phyloP scores from a whole-genome alignment of 2,888 invertebrate species.

The Cataglyphis rosenhaueri region DNA sequence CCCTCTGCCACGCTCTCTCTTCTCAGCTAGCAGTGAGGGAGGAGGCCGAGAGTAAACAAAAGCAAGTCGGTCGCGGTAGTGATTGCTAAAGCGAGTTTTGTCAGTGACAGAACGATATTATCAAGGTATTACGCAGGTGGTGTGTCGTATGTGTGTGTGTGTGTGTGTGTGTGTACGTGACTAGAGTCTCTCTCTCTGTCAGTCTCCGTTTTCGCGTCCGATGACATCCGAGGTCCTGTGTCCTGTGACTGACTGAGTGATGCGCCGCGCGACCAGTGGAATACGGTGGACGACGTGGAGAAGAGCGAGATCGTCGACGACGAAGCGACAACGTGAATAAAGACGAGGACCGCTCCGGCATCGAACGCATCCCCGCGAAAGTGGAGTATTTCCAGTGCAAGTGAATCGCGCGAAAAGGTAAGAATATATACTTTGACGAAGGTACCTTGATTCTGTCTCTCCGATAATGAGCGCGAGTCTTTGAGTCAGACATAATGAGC shows the following conservation, averaged over 20 bases:
- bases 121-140: slow-evolving; percentile 2
- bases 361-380: neutral
- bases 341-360: neutral
- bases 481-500: neutral
- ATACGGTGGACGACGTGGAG: slow-evolving; percentile 18
- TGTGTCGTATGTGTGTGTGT: neutral
- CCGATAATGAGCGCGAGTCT: neutral
- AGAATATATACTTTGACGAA: neutral
- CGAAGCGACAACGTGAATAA: slow-evolving; percentile 3
- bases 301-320: neutral
- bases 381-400: neutral
- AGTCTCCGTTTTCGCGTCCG: neutral
- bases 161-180: neutral
- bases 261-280: slow-evolving; percentile 18
- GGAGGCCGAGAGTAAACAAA: slow-evolving; percentile 65
- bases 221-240: neutral
- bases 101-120: neutral
- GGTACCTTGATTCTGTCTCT: neutral
- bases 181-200: neutral
- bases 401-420: neutral
- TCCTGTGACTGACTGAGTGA: neutral
- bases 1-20: slow-evolving; percentile 42
- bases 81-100: slow-evolving; percentile 10
- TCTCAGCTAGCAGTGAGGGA: slow-evolving; percentile 58
- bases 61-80: slow-evolving; percentile 57